Base-by-base conservation (phyloP, 2,113 vertebrate genomes). In the Nerophis ophidion region DNA sequence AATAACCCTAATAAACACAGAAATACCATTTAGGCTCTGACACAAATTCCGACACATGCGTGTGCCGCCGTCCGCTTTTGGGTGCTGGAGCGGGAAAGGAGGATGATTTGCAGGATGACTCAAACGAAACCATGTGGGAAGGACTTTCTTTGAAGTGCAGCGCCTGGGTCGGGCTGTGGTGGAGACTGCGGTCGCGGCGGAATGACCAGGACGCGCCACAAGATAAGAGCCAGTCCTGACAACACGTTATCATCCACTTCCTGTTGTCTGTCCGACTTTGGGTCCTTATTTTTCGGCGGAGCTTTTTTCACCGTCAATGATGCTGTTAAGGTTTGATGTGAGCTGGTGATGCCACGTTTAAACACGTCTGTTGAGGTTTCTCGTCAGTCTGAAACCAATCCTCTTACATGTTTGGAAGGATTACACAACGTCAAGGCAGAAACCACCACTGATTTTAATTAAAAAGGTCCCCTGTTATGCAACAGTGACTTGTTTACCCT, bases 1-100 rank as follows among this genome's bases (percentile, higher is more conserved):
- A 79, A 66, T 50, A 70, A 71, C 42, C 54, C 17, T 38, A 56
- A 56, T 42, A 56, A 56, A 56, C 54, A 13, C 36, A 14, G 54
- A 56, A 56, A 56, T 56, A 56, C 42, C 16, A 42, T 56, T 56
- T 56, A 38, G 54, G 38, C 76, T 63, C 10, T 8, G 57, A 61
- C 33, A 48, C 34, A 53, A 6, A 70, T 15, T 59, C 14, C 54
- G 2, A 46, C 33, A 54, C 1, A 68, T 49, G 33, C 17, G 8
- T 45, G 8, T 12, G 26, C 12, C 40, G 26, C 1, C 44, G 12
- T 56, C 54, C 8, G 8, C 54, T 16, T 55, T 55, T 17, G 53
- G 53, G 38, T 55, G 14, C 16, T 8, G 40, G 15, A 15, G 8
- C 11, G 40, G 11, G 40, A 44, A 44, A 8, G 38, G 10, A 0